Evolutionary conservation across 2,888 invertebrate species (phyloP).

Genomic region (Diplolepis rosae): DNA sequence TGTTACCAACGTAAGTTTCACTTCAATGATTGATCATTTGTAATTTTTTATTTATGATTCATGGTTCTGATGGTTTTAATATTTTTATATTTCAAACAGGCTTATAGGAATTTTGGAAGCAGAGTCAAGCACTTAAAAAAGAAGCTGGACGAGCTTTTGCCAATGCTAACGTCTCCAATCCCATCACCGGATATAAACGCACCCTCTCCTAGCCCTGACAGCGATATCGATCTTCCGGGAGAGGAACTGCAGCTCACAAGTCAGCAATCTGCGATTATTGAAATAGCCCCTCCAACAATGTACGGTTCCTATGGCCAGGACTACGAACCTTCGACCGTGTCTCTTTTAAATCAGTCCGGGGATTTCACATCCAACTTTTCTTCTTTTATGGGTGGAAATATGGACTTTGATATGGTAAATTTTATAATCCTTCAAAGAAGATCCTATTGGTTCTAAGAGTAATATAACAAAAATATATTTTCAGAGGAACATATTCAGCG

Average conservation of each 20-base stretch:
- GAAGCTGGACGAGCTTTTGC: conserved; percentile 87
- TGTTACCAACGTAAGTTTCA: conserved; percentile 92
- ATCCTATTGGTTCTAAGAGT: neutral
- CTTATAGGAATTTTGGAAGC: conserved; percentile 94
- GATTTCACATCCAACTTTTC: conserved; percentile 77
- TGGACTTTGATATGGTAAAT: conserved; percentile 77
- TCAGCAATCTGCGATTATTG: conserved; percentile 62
- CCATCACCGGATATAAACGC: conserved; percentile 79
- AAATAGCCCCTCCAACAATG: conserved; percentile 67
- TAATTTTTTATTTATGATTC: neutral
- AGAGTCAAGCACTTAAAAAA: conserved; percentile 90
- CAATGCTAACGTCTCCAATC: conserved; percentile 80
- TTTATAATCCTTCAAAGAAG: neutral
- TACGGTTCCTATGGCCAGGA: conserved; percentile 70
- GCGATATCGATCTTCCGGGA: conserved; percentile 85
- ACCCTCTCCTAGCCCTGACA: conserved; percentile 88
- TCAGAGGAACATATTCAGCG: conserved; percentile 71
- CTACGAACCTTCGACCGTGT: conserved; percentile 65
- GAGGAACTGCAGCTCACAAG: conserved; percentile 68
- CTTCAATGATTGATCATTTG: no score
- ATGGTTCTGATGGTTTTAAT: conserved; percentile 28
- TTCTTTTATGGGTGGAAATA: conserved; percentile 79
- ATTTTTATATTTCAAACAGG: no score
- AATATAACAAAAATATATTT: conserved; percentile 35
- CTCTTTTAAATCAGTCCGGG: conserved; percentile 43